Base-by-base conservation (phyloP, 2,797 vertebrate species). In the Xenopus petersii region DNA sequence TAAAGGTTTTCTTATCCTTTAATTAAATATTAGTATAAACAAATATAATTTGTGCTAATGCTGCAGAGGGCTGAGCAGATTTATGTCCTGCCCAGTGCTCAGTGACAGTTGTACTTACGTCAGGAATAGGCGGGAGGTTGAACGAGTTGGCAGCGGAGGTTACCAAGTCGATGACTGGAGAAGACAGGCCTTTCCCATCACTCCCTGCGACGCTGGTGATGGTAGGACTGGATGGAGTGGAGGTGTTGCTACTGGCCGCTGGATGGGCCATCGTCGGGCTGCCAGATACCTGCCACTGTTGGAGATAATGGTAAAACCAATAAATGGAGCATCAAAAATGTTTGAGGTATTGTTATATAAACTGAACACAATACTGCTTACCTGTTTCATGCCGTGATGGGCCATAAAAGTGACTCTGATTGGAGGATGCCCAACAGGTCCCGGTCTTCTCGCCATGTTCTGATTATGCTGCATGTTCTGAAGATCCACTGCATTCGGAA, bases 371-470 rank as follows among this genome's bases (percentile, higher is more conserved):
- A 9, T 6, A 24, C 17, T 26, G 2, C 3, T 60, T 60, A 93
- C 91, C 91, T 93, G 92, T 67, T 93, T 92, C 83, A 92, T 91
- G 70, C 89, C 89, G 76, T 93, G 91, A 58, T 91, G 92, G 21
- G 89, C 87, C 86, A 92, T 84, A 74, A 90, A 89, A 26, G 89
- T 89, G 87, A 90, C 89, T 72, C 92, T 88, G 6, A 91, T 64
- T 0, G 89, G 88, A 60, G 71, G 89, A 74, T 88, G 85, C 2
- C 54, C 54, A 56, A 56, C 54, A 17, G 58, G 64, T 2, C 36
- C 66, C 62, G 85, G 54, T 79, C 87, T 71, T 21, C 89, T 84
- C 46, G 87, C 85, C 12, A 87, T 15, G 69, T 76, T 91, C 74
- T 90, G 91, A 61, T 67, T 67, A 10, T 77, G 70, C 51, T 55